phyloP scores from a whole-genome alignment of 37 sponge, comb jelly and placozoan species.

The Beroe forskalii region DNA sequence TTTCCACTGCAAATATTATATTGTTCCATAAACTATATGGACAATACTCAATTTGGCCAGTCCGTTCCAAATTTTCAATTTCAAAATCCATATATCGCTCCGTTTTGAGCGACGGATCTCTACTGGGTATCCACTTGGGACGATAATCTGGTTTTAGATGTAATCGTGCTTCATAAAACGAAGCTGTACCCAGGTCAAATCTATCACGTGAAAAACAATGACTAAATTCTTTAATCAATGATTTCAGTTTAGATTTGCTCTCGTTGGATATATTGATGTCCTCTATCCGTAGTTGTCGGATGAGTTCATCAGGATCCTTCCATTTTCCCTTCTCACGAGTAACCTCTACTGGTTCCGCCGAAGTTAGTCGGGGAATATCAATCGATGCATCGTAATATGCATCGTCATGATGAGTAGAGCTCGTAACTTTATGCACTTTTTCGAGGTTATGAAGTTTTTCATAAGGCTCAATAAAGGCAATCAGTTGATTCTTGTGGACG shows the following conservation, averaged over 20 bases:
- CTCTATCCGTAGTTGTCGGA: neutral
- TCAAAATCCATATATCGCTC: conserved; percentile 28
- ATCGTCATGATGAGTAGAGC: neutral
- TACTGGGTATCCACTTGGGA: conserved; percentile 33
- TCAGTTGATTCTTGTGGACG: conserved; percentile 4
- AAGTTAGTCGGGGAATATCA: neutral
- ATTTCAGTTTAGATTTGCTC: conserved; percentile 10
- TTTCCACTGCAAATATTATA: neutral
- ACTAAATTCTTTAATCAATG: conserved; percentile 39
- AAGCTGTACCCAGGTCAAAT: conserved; percentile 22
- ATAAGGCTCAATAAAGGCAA: conserved; percentile 38
- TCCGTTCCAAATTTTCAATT: conserved; percentile 43
- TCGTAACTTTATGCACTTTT: conserved; percentile 7
- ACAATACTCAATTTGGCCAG: conserved; percentile 23
- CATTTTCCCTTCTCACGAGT: conserved; percentile 60
- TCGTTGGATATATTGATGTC: conserved; percentile 16
- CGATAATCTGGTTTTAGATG: conserved; percentile 1
- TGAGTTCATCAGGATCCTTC: conserved; percentile 21
- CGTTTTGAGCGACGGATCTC: conserved; percentile 1
- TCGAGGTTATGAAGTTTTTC: neutral
- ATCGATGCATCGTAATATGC: neutral
- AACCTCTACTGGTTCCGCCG: conserved; percentile 50
- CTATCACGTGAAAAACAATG: conserved; percentile 51
- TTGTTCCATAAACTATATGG: conserved; percentile 12
- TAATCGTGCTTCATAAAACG: conserved; percentile 42